Evolutionary conservation across 2,888 invertebrate species (phyloP).

Genomic region (Cryptus viduatorius): DNA sequence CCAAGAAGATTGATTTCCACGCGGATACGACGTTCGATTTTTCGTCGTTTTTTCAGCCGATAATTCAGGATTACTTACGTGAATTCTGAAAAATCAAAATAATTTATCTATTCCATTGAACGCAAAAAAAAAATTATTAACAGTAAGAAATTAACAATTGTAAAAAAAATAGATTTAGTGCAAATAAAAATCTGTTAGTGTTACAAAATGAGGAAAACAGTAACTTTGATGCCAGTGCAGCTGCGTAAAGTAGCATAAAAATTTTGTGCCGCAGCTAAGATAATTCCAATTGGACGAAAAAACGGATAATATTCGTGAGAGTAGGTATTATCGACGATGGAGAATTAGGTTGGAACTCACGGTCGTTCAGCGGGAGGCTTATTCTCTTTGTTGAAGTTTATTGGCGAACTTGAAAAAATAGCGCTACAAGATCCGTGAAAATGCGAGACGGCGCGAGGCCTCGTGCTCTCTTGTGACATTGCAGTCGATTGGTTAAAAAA

Average conservation of each 20-base stretch:
- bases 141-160: no score
- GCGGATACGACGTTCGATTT: slow-evolving; percentile 30
- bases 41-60: slow-evolving; percentile 40
- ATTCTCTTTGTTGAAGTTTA: slow-evolving; percentile 79
- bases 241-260: no score
- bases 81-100: slow-evolving; percentile 40
- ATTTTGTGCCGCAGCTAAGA: no score
- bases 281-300: no score
- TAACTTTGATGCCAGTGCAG: no score
- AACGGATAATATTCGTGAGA: not conserved
- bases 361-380: slow-evolving; percentile 71
- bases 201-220: no score
- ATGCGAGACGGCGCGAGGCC: not conserved
- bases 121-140: no score
- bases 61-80: slow-evolving; percentile 53
- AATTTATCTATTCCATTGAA: not conserved
- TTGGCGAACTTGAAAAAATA: slow-evolving; percentile 81
- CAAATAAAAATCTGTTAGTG: no score
- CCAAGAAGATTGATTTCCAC: slow-evolving; percentile 33
- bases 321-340: not conserved
- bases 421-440: slow-evolving; percentile 80
- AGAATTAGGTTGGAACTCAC: slow-evolving; percentile 76
- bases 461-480: slow-evolving; percentile 16
- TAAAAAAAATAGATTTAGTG: no score
- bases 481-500: not conserved